Evolutionary conservation across 2,113 vertebrate genomes (phyloP), one percentile per base, ranked within the genome.

Genomic region (Sisor rabdophorus): DNA sequence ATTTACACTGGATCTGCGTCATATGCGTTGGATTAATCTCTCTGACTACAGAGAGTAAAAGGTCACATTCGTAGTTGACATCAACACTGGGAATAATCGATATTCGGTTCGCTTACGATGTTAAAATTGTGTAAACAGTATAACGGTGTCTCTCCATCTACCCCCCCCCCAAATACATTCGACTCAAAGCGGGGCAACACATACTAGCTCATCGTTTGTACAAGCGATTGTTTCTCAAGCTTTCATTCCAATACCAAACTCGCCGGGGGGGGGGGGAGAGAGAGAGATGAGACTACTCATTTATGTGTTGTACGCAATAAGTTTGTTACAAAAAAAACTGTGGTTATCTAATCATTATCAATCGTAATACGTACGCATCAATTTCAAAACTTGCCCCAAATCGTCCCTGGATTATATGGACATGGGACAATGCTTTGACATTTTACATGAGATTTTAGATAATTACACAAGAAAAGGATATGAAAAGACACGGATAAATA

Each of bases 401-500:
- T 36, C n/a, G 52, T 59, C 20, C 30, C 15, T 36, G 65, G 13
- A 50, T 60, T 71, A 77, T 61, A 53, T 71, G 71, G n/a, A 11
- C 48, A 55, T 44, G 15, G 22, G 56, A 54, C 30, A 22, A 36
- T 12, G 15, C 11, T 78, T 50, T 17, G 13, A 28, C n/a, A 36
- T 36, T 71, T 61, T 6, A 61, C 67, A 71, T 53, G 40, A 71
- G 76, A 26, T 61, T 30, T 77, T 52, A n/a, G 65, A 32, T 47
- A 65, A 72, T 26, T 47, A 73, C 26, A 40, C 30, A 54, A 71
- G 24, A 60, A 68, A 24, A 65, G 17, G 68, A 58, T 24, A 59
- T 22, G 55, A 50, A 73, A 20, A 20, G 20, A 73, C 48, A 79
- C 47, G 61, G 63, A 73, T 36, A 60, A 72, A 83, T 83, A 76